These are phyloP conservation scores for Drosophila mimetica DNA, from an alignment of 2,888 invertebrate genomes.

Conservation along the genomic window DNA sequence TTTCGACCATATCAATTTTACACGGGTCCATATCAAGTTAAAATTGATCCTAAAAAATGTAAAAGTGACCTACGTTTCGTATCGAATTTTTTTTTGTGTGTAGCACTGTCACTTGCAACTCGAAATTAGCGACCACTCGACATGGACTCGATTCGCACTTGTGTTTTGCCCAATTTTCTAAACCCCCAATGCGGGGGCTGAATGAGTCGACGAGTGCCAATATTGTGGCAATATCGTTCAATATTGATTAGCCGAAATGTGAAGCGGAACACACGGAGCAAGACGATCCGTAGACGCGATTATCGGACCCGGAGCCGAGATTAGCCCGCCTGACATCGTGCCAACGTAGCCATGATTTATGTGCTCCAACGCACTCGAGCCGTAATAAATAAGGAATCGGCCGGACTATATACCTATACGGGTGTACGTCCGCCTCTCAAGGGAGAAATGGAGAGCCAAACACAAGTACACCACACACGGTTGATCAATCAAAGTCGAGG, in stretches of 20 bases:
- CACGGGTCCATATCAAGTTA: too few relatives aligned
- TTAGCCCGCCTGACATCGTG: slow-evolving; percentile 54
- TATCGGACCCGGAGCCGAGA: slow-evolving; percentile 65
- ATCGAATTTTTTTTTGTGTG: too few relatives aligned
- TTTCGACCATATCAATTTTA: too few relatives aligned
- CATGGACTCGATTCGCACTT: neutral
- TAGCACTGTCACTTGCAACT: slow-evolving; percentile 27
- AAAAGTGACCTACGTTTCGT: too few relatives aligned
- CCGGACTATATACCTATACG: neutral
- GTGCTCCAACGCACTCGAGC: slow-evolving; percentile 21
- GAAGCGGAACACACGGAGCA: slow-evolving; percentile 9
- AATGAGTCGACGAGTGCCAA: slow-evolving; percentile 43
- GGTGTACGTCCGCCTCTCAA: neutral
- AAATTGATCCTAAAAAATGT: too few relatives aligned
- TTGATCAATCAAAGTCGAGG: slow-evolving; percentile 43
- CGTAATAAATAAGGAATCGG: slow-evolving; percentile 29
- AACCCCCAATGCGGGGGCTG: neutral
- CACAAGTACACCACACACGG: slow-evolving; percentile 3
- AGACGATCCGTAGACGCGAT: slow-evolving; percentile 47
- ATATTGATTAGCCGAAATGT: slow-evolving; percentile 42
- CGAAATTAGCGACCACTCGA: slow-evolving; percentile 12
- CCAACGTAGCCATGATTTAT: slow-evolving; percentile 51
- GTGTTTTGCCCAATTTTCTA: slow-evolving; percentile 1
- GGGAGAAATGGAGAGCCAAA: slow-evolving; percentile 10
- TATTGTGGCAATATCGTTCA: slow-evolving; percentile 53